Conservation (phyloP, 1,140 invertebrate genomes). For the Calephelis virginiensis region DNA sequence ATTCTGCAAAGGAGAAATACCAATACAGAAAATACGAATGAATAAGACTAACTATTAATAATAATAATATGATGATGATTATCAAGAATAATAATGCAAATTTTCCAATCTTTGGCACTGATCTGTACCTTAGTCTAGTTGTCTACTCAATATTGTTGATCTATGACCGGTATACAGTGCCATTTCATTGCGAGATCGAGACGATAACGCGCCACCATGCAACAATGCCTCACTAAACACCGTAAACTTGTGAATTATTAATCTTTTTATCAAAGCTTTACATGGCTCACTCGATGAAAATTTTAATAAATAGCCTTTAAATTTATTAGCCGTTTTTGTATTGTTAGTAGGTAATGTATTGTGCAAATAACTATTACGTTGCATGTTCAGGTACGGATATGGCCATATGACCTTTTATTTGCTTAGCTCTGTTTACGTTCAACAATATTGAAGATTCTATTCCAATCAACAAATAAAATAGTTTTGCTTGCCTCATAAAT, state of each 20-base stretch:
- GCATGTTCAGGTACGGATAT: conserved; percentile 18
- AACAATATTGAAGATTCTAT: too few relatives aligned
- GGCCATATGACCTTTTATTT: neutral
- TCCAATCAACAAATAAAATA: too few relatives aligned
- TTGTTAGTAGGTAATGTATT: conserved; percentile 29
- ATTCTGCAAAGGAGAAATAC: too few relatives aligned
- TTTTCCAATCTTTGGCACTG: too few relatives aligned
- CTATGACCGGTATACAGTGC: conserved; percentile 31
- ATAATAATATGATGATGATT: too few relatives aligned
- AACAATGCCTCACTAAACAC: conserved; percentile 68
- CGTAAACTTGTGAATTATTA: conserved; percentile 77
- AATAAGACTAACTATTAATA: too few relatives aligned
- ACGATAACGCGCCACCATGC: conserved; percentile 63
- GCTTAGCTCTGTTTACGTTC: too few relatives aligned
- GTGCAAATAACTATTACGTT: conserved; percentile 26
- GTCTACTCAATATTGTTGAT: neutral
- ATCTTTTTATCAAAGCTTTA: conserved; percentile 63
- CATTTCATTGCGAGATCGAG: conserved; percentile 59
- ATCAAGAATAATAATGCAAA: too few relatives aligned
- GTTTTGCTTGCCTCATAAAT: too few relatives aligned
- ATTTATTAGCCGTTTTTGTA: conserved; percentile 54
- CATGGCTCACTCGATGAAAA: conserved; percentile 66
- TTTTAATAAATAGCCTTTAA: conserved; percentile 65
- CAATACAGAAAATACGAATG: too few relatives aligned
- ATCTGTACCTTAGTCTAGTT: neutral